Conservation (phyloP, 2,888 invertebrate genomes). For the Oscheius myriophilus region DNA sequence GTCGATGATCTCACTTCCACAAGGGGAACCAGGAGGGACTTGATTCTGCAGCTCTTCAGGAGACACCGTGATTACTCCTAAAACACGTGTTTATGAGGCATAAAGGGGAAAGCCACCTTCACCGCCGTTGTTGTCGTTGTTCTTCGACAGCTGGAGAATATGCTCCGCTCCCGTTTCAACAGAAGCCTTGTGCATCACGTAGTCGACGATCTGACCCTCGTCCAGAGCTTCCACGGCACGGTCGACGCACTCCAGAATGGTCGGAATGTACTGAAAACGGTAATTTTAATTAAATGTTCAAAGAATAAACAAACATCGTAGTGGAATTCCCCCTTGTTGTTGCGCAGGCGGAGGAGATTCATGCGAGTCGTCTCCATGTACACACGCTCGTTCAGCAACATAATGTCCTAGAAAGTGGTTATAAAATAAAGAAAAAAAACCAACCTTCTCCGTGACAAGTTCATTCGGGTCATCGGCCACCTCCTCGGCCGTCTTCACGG, state of each 20-base stretch:
- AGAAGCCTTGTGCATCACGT: constrained; percentile 13
- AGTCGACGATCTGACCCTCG: not conserved
- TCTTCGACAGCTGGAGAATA: too few relatives aligned
- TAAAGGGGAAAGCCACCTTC: too few relatives aligned
- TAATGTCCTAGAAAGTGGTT: constrained; percentile 5
- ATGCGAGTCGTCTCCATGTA: constrained; percentile 1
- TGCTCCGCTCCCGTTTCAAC: not conserved
- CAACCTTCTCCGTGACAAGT: constrained; percentile 2
- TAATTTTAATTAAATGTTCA: not conserved
- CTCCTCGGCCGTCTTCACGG: too few relatives aligned
- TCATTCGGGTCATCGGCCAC: not conserved
- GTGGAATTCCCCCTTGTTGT: too few relatives aligned
- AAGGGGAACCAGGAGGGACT: too few relatives aligned
- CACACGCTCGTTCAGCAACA: constrained; percentile 3
- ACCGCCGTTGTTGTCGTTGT: too few relatives aligned
- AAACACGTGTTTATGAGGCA: too few relatives aligned
- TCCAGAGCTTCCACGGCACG: not conserved
- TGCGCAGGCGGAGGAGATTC: not conserved
- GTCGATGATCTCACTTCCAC: too few relatives aligned
- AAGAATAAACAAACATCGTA: too few relatives aligned
- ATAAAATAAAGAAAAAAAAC: not conserved
- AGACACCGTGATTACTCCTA: too few relatives aligned
- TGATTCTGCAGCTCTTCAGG: too few relatives aligned
- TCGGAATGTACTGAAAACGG: constrained; percentile 8
- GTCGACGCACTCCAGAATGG: constrained; percentile 9